Evolutionary conservation across 2,797 vertebrate genomes (phyloP).

Genomic region (Balearica regulorum): DNA sequence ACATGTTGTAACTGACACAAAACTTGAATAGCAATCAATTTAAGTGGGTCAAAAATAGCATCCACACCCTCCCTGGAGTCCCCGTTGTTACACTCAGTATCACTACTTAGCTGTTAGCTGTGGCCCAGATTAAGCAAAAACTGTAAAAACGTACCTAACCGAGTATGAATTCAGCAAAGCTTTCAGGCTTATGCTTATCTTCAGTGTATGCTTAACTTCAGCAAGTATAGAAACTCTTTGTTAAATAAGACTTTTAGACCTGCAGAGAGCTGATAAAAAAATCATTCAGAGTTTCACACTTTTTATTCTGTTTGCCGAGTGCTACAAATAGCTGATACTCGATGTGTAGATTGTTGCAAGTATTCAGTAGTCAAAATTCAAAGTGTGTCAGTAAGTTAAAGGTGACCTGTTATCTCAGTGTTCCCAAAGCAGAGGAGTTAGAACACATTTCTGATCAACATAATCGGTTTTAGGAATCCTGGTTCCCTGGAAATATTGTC

Average conservation of each 20-base stretch:
- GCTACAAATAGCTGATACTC: background rate
- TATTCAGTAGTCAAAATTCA: background rate
- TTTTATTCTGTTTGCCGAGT: conserved; percentile 9
- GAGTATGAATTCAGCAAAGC: background rate
- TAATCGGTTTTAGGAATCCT: conserved; percentile 37
- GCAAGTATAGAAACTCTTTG: conserved; percentile 43
- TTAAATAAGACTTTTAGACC: conserved; percentile 18
- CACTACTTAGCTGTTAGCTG: background rate
- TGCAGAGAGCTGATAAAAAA: conserved; percentile 24
- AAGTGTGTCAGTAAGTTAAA: conserved; percentile 52
- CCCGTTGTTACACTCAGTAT: background rate
- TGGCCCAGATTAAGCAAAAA: conserved; percentile 11
- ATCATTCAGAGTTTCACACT: background rate
- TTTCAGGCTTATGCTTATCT: conserved; percentile 35
- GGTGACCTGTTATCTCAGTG: conserved; percentile 18
- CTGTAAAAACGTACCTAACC: background rate
- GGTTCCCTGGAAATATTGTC: conserved; percentile 11
- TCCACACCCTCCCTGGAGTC: background rate
- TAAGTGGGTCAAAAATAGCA: conserved; percentile 38
- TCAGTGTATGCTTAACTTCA: conserved; percentile 26
- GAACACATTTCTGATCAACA: background rate
- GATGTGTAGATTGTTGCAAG: background rate
- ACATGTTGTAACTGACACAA: conserved; percentile 15
- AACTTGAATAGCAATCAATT: background rate
- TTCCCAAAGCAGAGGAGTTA: background rate